Evolutionary conservation across 2,888 invertebrate genomes (phyloP).

Genomic region (Willowsia nigromaculata): DNA sequence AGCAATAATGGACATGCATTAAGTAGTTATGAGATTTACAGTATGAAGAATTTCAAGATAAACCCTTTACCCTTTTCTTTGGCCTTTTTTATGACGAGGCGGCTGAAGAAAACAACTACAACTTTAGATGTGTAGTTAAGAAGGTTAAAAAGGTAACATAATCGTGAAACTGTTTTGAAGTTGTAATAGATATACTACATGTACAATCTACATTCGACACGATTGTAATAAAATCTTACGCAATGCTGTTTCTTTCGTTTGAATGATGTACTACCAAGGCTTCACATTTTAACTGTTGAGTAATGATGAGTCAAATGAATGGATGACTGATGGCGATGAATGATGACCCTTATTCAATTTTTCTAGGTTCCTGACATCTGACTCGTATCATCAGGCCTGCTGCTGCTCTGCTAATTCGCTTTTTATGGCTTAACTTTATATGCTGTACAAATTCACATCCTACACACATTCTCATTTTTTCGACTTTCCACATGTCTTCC

Average conservation of each 20-base stretch:
- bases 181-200: not conserved
- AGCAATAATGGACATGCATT: not conserved
- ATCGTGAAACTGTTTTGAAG: not conserved
- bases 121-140: not conserved
- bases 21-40: not conserved
- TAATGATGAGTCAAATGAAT: not conserved
- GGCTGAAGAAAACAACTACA: not conserved
- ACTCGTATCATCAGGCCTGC: not conserved
- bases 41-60: not conserved
- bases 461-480: not conserved
- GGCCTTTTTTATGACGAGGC: not conserved
- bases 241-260: not conserved
- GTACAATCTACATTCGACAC: not conserved
- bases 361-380: conserved; percentile 22
- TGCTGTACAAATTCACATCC: not conserved
- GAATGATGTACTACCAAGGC: not conserved
- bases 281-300: conserved; percentile 38
- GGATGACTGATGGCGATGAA: not conserved
- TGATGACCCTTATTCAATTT: conserved; percentile 42
- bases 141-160: not conserved
- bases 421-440: not conserved
- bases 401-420: not conserved
- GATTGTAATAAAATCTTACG: conserved; percentile 33
- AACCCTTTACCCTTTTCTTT: conserved; percentile 34
- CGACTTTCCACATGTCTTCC: not conserved